Evolutionary conservation across 2,113 vertebrate genomes (phyloP).

Genomic region (Mirounga angustirostris): DNA sequence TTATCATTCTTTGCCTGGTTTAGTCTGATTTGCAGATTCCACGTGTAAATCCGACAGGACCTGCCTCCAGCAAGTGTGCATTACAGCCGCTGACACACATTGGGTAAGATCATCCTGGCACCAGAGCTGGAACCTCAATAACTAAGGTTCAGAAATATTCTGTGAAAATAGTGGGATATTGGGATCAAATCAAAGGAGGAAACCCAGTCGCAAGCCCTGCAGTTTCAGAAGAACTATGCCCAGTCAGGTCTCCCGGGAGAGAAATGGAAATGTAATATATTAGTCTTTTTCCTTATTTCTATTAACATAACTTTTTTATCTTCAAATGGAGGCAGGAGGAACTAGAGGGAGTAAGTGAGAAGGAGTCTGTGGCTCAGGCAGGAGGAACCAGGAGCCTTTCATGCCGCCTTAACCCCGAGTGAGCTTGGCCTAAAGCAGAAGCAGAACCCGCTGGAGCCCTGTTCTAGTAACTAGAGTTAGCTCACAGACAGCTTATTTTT

Average conservation of each 20-base stretch:
- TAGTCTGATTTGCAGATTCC: background rate
- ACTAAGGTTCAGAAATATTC: background rate
- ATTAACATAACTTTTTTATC: background rate
- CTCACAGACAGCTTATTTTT: slow-evolving; percentile 49
- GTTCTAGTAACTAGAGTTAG: slow-evolving; percentile 43
- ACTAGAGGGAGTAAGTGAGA: background rate
- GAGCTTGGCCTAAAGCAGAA: background rate
- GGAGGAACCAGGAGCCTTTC: background rate
- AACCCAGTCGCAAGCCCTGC: background rate
- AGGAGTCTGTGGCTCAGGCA: background rate
- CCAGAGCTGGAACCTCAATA: background rate
- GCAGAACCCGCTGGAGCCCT: slow-evolving; percentile 22
- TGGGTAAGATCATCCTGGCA: background rate
- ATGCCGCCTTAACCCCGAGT: background rate
- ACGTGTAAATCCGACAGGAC: background rate
- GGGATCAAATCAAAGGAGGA: background rate
- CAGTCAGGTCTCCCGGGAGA: background rate
- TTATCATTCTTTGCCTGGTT: background rate
- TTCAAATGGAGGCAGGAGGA: background rate
- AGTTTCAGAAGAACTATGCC: background rate
- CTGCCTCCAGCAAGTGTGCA: background rate
- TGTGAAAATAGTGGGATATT: background rate
- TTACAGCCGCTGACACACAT: background rate
- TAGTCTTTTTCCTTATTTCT: background rate
- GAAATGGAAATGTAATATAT: background rate